Evolutionary conservation across 2,113 vertebrate genomes (phyloP), one percentile per base, ranked within the genome.

Genomic region (Tautogolabrus adspersus): DNA sequence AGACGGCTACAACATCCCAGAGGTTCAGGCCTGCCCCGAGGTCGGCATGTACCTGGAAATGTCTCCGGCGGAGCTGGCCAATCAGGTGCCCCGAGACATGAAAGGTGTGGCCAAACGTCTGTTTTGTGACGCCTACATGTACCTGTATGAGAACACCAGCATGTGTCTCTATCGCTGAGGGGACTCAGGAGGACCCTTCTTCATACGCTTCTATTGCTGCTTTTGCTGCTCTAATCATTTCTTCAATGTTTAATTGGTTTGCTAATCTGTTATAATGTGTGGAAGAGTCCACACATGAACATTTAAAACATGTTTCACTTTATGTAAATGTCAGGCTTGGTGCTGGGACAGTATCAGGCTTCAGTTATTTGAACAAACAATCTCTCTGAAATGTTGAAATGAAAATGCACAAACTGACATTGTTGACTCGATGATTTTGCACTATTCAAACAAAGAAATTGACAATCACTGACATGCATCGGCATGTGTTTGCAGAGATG

Each of bases 111-210:
- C 96, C 83, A 97, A 97, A 16, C 95, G 97, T 21, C 96, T 97
- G 60, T 96, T 97, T 84, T 97, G 97, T 0, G 97, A 97, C 0
- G 97, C 96, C 84, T 97, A 97, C 91, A 97, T 97, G 95, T 97
- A 96, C 89, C 92, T 97, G 84, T 97, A 97, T 76, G 95, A 96
- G 89, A 97, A 94, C 90, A 91, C 84, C 72, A 95, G 85, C 66
- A 96, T 96, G 95, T 93, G 90, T 0, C 93, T 97, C 0, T 97
- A 97, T 72, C 94, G 93, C 70, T 97, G 76, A 91, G 38, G 1
- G 46, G 21, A 8, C 13, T 60, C 21, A 30, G 1, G 34, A 30
- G 61, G 65, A 15, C 18, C 49, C 8, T n/a, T 0, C 38, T 8
- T 38, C 22, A 23, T 11, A 7, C 23, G 61, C 10, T 23, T 15